Evolutionary conservation across 1,140 invertebrate genomes (phyloP).

Genomic region (Drosophila sproati): DNA sequence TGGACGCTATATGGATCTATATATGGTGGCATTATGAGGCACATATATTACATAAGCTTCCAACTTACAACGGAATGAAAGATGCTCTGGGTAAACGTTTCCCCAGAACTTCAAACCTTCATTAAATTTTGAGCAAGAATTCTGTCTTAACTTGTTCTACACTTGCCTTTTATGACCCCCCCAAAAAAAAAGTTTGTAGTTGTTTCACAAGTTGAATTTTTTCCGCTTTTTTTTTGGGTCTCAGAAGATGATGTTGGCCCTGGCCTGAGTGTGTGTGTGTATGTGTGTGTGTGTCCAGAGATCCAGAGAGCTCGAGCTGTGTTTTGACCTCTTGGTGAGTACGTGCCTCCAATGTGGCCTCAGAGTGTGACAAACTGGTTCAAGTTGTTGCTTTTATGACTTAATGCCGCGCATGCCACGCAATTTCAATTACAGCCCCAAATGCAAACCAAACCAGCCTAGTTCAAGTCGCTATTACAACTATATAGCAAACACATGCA

Average conservation of each 20-base stretch:
- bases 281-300: constrained; percentile 6
- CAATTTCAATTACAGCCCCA: constrained; percentile 75
- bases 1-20: constrained; percentile 52
- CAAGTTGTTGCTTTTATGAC: constrained; percentile 70
- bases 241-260: constrained; percentile 10
- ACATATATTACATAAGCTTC: constrained; percentile 50
- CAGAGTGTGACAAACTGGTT: constrained; percentile 84
- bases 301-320: constrained; percentile 56
- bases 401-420: constrained; percentile 79
- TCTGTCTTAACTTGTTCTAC: constrained; percentile 76
- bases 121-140: constrained; percentile 76
- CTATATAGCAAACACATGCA: constrained; percentile 28
- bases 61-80: constrained; percentile 8
- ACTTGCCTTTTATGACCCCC: constrained; percentile 67
- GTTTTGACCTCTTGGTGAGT: constrained; percentile 80
- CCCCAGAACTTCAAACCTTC: constrained; percentile 63
- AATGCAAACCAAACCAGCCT: constrained; percentile 9
- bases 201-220: constrained; percentile 7
- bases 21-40: constrained; percentile 8
- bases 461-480: constrained; percentile 44
- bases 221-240: neutral
- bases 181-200: constrained; percentile 32
- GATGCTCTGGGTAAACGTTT: constrained; percentile 53
- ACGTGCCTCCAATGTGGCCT: constrained; percentile 76
- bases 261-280: constrained; percentile 5